Percentiles rank a stretch among this genome's conserved stretches.
Conservation (phyloP, 2,113 vertebrate species). For the Danionella cerebrum region DNA sequence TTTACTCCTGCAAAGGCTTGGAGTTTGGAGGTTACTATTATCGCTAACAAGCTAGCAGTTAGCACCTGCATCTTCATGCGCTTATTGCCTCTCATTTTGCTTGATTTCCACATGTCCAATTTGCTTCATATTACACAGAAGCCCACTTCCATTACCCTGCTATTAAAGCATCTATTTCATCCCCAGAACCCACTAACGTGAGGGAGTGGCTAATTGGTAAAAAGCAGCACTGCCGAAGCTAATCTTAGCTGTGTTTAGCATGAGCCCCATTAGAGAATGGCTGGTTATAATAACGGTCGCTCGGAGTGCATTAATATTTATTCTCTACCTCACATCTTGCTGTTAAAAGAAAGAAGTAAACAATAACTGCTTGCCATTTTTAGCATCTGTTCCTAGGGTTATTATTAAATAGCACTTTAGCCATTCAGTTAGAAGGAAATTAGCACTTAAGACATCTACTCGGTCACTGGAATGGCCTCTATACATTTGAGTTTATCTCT, state of each 20-base stretch:
- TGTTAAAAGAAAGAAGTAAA: slow-evolving; percentile 3
- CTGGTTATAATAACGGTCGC: slow-evolving; percentile 10
- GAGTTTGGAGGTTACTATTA: slow-evolving; percentile 6
- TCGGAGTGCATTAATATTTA: slow-evolving; percentile 12
- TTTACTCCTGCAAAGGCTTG: not conserved
- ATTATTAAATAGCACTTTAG: slow-evolving; percentile 20
- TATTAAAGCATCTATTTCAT: slow-evolving; percentile 32
- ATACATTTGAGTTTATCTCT: not conserved
- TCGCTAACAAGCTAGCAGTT: slow-evolving; percentile 29
- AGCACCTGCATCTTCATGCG: slow-evolving; percentile 23
- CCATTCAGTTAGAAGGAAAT: not conserved
- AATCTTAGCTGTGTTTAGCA: slow-evolving; percentile 28
- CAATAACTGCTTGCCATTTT: slow-evolving; percentile 8
- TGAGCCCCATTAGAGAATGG: slow-evolving; percentile 21
- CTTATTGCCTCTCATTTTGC: slow-evolving; percentile 29
- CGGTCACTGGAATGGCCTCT: not conserved
- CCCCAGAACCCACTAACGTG: slow-evolving; percentile 13
- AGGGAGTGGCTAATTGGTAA: slow-evolving; percentile 36
- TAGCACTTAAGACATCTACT: slow-evolving; percentile 10
- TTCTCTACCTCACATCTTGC: not conserved
- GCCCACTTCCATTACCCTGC: not conserved
- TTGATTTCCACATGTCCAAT: slow-evolving; percentile 5
- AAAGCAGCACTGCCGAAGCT: slow-evolving; percentile 25
- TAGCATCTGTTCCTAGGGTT: not conserved
- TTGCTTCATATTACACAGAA: slow-evolving; percentile 18